Percentiles rank a stretch among this genome's conserved stretches.
These are phyloP conservation scores for Falco novaeseelandiae DNA, from an alignment of 2,797 vertebrate genomes.

Conservation along the genomic window DNA sequence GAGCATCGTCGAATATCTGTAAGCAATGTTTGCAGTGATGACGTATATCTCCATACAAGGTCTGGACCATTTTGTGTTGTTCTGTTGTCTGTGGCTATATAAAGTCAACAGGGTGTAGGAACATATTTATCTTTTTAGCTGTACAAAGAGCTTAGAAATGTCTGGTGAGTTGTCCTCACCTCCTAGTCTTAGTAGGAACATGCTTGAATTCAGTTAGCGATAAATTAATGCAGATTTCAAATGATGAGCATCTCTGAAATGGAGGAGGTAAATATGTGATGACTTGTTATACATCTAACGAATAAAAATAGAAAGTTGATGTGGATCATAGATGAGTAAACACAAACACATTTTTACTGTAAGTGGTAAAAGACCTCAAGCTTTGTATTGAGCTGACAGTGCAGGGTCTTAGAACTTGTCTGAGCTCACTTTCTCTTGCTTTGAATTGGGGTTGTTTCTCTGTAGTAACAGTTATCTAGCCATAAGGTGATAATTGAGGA, in stretches of 20 bases:
- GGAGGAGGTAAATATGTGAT: background rate
- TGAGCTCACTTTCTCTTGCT: background rate
- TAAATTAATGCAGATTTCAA: background rate
- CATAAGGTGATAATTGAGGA: background rate
- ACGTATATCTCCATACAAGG: rapidly evolving
- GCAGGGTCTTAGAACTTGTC: background rate
- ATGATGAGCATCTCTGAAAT: background rate
- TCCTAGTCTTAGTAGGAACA: background rate
- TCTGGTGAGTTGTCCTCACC: background rate
- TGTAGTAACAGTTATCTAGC: background rate
- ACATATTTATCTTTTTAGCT: background rate
- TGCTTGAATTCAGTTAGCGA: background rate
- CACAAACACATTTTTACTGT: background rate
- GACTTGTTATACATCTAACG: background rate
- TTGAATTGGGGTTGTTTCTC: background rate
- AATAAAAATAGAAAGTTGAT: background rate
- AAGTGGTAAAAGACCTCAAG: background rate
- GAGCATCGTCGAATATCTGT: background rate
- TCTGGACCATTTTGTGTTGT: background rate
- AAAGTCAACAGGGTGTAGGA: rapidly evolving
- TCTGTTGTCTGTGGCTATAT: background rate
- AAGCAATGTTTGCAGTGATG: background rate
- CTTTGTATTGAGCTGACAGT: background rate
- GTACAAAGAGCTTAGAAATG: background rate
- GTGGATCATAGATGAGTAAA: background rate